These are phyloP conservation scores for Drosophila arawakana DNA, from an alignment of 1,140 invertebrate species.

Conservation along the genomic window DNA sequence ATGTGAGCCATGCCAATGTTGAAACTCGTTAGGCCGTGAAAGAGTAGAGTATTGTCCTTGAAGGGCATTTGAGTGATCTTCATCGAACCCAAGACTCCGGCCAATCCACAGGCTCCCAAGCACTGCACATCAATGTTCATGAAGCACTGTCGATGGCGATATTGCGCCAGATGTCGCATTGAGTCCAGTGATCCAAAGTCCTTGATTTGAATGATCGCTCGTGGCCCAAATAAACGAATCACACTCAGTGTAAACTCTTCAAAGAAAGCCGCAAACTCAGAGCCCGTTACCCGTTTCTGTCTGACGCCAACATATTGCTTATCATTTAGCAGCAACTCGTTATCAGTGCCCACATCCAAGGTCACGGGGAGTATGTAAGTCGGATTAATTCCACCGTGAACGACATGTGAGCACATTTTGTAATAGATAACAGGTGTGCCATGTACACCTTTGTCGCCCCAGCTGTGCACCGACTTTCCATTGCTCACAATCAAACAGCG, in stretches of 20 bases:
- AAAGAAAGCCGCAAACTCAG: conserved; percentile 95
- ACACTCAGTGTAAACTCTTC: conserved; percentile 90
- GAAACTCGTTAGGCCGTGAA: conserved; percentile 96
- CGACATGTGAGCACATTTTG: conserved; percentile 96
- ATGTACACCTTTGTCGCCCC: conserved; percentile 97
- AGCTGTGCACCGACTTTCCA: conserved; percentile 95
- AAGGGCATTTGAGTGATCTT: conserved; percentile 91
- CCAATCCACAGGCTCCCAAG: conserved; percentile 95
- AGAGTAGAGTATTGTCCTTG: conserved; percentile 93
- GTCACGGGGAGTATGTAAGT: conserved; percentile 94
- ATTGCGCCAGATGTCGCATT: conserved; percentile 93
- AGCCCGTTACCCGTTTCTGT: conserved; percentile 92
- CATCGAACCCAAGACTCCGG: conserved; percentile 94
- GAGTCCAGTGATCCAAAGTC: conserved; percentile 97
- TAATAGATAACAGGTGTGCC: conserved; percentile 98
- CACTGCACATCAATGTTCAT: conserved; percentile 99
- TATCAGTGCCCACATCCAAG: conserved; percentile 97
- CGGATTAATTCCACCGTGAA: conserved; percentile 95
- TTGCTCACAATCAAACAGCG: conserved; percentile 97
- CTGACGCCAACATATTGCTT: conserved; percentile 96
- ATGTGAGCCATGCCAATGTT: conserved; percentile 94
- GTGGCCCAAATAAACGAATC: conserved; percentile 92
- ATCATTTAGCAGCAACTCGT: conserved; percentile 92
- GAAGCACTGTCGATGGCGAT: conserved; percentile 93
- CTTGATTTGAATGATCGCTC: conserved; percentile 95